phyloP scores from a whole-genome alignment of 2,797 vertebrate species.

The Florisuga fusca region DNA sequence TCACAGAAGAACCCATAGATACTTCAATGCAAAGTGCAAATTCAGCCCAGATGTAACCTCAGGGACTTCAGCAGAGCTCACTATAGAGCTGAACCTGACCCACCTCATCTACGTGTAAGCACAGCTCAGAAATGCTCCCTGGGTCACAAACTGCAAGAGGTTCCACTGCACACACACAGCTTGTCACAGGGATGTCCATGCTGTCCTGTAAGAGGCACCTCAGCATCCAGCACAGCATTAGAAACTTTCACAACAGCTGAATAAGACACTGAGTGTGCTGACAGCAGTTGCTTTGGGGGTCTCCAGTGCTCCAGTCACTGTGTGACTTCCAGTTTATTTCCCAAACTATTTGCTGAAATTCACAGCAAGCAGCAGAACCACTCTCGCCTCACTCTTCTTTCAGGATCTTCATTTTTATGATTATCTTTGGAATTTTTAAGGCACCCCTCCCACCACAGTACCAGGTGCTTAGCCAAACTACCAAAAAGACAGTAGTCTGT shows the following conservation, averaged over 20 bases:
- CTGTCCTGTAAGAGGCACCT: not conserved
- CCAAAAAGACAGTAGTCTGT: not conserved
- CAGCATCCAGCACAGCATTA: not conserved
- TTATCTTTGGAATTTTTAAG: not conserved
- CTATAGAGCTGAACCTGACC: not conserved
- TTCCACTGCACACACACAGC: not conserved
- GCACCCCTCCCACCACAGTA: not conserved
- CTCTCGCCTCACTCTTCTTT: not conserved
- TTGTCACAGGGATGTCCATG: not conserved
- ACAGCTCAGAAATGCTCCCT: not conserved
- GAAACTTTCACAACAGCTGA: not conserved
- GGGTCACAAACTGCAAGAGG: not conserved
- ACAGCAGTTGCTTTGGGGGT: not conserved
- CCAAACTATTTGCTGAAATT: not conserved
- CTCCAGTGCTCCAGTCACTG: not conserved
- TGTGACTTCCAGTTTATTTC: not conserved
- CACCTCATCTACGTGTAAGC: not conserved
- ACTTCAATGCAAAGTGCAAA: not conserved
- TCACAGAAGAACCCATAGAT: not conserved
- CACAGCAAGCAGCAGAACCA: not conserved
- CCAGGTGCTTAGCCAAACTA: not conserved
- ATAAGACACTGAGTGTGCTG: not conserved
- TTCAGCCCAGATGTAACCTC: conserved; percentile 5
- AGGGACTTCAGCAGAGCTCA: not conserved
- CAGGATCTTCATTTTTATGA: not conserved